Percentiles rank a stretch among this genome's conserved stretches.
These are phyloP conservation scores for Amblyjoppa fuscipennis DNA, from an alignment of 2,888 invertebrate species.

Conservation along the genomic window DNA sequence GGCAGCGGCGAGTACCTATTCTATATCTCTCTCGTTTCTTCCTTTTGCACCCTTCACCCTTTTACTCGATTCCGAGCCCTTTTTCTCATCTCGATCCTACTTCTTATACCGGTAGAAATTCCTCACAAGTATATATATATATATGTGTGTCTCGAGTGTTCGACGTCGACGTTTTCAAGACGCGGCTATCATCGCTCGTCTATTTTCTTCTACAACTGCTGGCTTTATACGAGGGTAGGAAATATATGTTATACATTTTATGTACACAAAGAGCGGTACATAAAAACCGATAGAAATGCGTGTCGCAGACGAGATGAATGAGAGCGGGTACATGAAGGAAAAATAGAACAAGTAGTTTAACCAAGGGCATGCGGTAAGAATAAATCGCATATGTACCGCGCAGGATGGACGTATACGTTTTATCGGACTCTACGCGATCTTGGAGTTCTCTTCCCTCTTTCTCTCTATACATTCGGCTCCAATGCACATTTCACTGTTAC, in stretches of 20 bases:
- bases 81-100: slow-evolving; percentile 24
- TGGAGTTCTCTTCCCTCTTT: background rate
- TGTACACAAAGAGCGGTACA: background rate
- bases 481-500: slow-evolving; percentile 10
- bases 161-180: slow-evolving; percentile 54
- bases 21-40: slow-evolving; percentile 26
- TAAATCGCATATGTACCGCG: slow-evolving; percentile 36
- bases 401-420: slow-evolving; percentile 29
- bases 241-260: background rate
- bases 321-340: background rate
- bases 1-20: slow-evolving; percentile 25
- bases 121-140: background rate
- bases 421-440: slow-evolving; percentile 38
- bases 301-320: slow-evolving; percentile 21
- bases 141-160: slow-evolving; percentile 40
- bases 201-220: background rate
- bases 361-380: slow-evolving; percentile 29
- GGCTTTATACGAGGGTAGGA: background rate
- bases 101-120: slow-evolving; percentile 43
- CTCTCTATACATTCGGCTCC: background rate
- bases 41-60: slow-evolving; percentile 21
- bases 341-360: slow-evolving; percentile 30
- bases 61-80: slow-evolving; percentile 21
- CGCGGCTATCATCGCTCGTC: slow-evolving; percentile 38
- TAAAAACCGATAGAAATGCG: slow-evolving; percentile 44